These are phyloP conservation scores for Chrysolina americana DNA, from an alignment of 2,888 invertebrate species.

Conservation along the genomic window DNA sequence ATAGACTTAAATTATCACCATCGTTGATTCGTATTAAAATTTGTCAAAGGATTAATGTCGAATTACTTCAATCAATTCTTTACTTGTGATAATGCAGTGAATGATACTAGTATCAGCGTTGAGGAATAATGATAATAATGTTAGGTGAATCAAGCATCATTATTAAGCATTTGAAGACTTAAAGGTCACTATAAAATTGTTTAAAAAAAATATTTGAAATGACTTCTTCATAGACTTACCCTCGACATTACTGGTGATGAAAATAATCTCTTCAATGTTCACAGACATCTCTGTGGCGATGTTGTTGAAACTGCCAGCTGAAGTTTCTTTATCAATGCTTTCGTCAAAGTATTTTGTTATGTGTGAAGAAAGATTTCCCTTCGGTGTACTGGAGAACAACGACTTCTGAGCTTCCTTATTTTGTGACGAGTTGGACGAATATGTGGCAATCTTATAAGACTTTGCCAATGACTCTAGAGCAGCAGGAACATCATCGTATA, in stretches of 20 bases:
- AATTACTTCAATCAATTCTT: no score
- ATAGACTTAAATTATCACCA: no score
- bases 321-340: neutral
- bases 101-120: no score
- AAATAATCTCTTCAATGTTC: constrained; percentile 80
- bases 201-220: no score
- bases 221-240: constrained; percentile 70
- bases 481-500: constrained; percentile 87
- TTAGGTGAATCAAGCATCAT: no score
- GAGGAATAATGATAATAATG: no score
- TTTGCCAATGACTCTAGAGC: constrained; percentile 82
- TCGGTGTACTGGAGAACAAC: constrained; percentile 81
- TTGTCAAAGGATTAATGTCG: no score
- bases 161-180: no score
- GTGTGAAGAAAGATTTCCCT: constrained; percentile 82
- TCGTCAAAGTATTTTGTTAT: constrained; percentile 86
- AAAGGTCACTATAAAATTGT: no score
- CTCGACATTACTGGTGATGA: constrained; percentile 88
- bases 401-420: constrained; percentile 84
- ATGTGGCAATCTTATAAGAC: constrained; percentile 81
- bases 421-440: constrained; percentile 89
- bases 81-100: no score
- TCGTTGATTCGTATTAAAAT: no score
- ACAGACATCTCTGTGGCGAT: constrained; percentile 80
- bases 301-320: constrained; percentile 76